These are phyloP conservation scores for Pipistrellus pipistrellus DNA, from an alignment of 2,797 vertebrate species.

Conservation along the genomic window DNA sequence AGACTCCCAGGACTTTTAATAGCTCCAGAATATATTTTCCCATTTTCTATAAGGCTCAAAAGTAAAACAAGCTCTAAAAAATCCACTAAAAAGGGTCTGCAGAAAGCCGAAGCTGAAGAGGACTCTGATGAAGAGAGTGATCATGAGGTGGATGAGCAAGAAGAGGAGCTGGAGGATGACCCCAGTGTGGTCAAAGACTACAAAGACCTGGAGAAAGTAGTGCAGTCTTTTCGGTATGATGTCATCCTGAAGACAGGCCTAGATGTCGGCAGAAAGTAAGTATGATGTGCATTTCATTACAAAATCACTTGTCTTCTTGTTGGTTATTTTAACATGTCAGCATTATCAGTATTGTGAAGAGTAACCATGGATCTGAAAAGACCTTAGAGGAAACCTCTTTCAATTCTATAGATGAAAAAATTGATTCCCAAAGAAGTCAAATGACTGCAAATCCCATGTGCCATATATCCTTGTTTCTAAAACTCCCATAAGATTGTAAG, in stretches of 20 bases:
- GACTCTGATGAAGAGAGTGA: constrained; percentile 89
- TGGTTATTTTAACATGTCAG: not conserved
- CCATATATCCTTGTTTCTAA: not conserved
- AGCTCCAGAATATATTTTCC: constrained; percentile 78
- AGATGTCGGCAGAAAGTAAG: constrained; percentile 96
- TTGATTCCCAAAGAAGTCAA: not conserved
- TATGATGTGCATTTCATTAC: constrained; percentile 55
- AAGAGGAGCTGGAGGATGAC: constrained; percentile 90
- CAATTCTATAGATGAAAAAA: not conserved
- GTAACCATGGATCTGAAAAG: not conserved
- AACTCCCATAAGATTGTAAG: constrained; percentile 8
- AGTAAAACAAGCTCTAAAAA: constrained; percentile 92
- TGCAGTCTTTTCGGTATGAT: constrained; percentile 95
- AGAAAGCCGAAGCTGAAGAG: constrained; percentile 88
- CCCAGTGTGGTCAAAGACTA: constrained; percentile 91
- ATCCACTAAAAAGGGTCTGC: constrained; percentile 78
- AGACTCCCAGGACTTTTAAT: constrained; percentile 79
- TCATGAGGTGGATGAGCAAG: constrained; percentile 89
- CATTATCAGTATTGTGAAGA: not conserved
- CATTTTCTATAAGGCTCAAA: constrained; percentile 91
- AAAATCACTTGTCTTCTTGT: not conserved
- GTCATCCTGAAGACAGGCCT: constrained; percentile 94
- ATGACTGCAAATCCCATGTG: not conserved
- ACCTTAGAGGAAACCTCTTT: not conserved
- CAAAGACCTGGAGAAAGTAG: constrained; percentile 94